Conservation (phyloP, 1,140 invertebrate genomes). For the Bombus picipes region DNA sequence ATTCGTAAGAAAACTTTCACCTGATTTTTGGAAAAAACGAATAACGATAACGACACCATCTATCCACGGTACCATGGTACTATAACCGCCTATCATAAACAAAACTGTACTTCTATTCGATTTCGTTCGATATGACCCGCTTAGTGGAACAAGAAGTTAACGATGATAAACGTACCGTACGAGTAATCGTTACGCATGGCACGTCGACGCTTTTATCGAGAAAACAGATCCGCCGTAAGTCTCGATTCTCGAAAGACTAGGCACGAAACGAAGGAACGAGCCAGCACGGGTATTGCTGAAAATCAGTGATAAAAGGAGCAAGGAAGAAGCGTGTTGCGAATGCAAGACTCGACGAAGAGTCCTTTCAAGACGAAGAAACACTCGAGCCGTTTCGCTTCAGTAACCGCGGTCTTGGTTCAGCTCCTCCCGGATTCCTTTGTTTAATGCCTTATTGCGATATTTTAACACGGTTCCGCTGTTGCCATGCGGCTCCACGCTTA, state of each 20-base stretch:
- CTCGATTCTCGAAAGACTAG: slow-evolving; percentile 19
- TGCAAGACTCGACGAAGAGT: slow-evolving; percentile 49
- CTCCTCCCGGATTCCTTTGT: slow-evolving; percentile 78
- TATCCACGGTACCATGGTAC: too few relatives aligned
- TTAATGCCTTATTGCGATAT: slow-evolving; percentile 80
- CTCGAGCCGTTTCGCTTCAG: slow-evolving; percentile 72
- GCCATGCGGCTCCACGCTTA: slow-evolving; percentile 61
- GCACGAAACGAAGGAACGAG: not conserved
- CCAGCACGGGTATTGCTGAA: not conserved
- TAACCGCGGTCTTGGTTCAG: slow-evolving; percentile 75
- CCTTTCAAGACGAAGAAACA: slow-evolving; percentile 67
- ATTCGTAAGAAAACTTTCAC: not conserved
- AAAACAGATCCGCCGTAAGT: slow-evolving; percentile 29
- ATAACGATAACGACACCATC: not conserved
- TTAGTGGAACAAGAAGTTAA: not conserved
- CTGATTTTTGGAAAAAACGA: too few relatives aligned
- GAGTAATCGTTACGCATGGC: slow-evolving; percentile 32
- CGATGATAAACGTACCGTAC: not conserved
- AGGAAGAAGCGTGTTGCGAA: slow-evolving; percentile 53
- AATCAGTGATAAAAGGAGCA: slow-evolving; percentile 24
- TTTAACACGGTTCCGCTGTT: slow-evolving; percentile 71
- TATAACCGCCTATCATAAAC: not conserved
- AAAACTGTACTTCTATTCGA: slow-evolving; percentile 9
- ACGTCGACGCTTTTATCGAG: slow-evolving; percentile 28
- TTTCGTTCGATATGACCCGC: not conserved